Evolutionary conservation across 23 tunicate genomes (phyloP), one percentile per base, ranked within the genome.

Genomic region (Styela clava): DNA sequence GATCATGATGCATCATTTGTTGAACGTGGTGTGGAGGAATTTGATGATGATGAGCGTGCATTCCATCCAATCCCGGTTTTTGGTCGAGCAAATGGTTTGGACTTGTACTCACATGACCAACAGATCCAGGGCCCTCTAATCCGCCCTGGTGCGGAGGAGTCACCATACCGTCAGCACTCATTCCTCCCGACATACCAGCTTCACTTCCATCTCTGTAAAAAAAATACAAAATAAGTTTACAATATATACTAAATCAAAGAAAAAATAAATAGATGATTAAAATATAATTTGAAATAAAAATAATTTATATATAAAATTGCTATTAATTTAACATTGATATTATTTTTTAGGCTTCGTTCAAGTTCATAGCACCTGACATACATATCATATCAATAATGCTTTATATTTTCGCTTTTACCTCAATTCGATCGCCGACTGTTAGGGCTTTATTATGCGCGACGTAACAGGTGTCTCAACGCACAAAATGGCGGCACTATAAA

Each of bases 201-300:
- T 91, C 97, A 74, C 97, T 91, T 24, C 97, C 97, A 78, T 91
- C 97, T 82, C 97, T 91, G 85, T 35, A 86, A 86, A 20, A 34
- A 31, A 34, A 1, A 78, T 20, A 7, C 25, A 72, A 72, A 24
- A 65, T 5, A 65, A 65, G 16, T 5, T 65, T 31, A 25, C 5
- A 34, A 62, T 23, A 35, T n/a, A n/a, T 18, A 79, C 52, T 73
- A 27, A 73, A 73, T 31, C 21, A 12, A 61, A 61, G 19, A 61
- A 61, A 18, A 18, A 61, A 61, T 61, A 61, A 61, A 61, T 18
- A 61, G 21, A 19, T 61, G 64, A 61, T 18, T 18, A 19, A 18
- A 28, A 24, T 22, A 0, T 25, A 22, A 69, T n/a, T n/a, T n/a
- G n/a, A n/a, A n/a, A n/a, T n/a, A n/a, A n/a, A n/a, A n/a, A n/a